Conservation (phyloP, 2,888 invertebrate species). For the Odiellus spinosus region DNA sequence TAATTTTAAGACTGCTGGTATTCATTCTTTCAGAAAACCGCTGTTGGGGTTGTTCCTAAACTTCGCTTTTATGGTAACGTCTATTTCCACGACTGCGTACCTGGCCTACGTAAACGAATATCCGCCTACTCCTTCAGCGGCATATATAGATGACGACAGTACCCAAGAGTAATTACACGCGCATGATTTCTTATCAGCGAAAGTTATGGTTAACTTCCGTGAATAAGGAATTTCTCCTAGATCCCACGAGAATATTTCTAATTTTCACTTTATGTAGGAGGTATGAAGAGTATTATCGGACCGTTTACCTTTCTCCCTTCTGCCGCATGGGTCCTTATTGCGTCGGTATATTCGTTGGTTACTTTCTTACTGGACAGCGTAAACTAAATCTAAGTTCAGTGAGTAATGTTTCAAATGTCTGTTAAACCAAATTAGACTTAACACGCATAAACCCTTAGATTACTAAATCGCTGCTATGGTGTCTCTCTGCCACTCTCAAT, state of each 20-base stretch:
- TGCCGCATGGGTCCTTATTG: constrained; percentile 2
- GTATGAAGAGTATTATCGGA: not conserved
- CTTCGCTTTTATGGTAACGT: not conserved
- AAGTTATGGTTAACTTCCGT: too few relatives aligned
- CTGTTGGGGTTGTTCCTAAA: not conserved
- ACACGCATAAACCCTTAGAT: too few relatives aligned
- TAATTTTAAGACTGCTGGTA: too few relatives aligned
- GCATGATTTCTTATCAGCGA: too few relatives aligned
- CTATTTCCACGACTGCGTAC: not conserved
- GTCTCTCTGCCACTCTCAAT: not conserved
- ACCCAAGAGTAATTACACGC: too few relatives aligned
- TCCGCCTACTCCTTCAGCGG: not conserved
- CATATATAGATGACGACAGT: too few relatives aligned
- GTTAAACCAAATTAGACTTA: too few relatives aligned
- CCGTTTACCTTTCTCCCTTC: not conserved
- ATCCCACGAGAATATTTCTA: too few relatives aligned
- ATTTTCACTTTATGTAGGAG: too few relatives aligned
- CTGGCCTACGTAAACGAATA: not conserved
- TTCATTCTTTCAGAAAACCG: not conserved
- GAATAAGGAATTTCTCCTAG: too few relatives aligned
- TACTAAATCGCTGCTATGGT: not conserved
- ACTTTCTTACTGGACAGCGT: not conserved
- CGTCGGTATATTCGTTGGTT: not conserved
- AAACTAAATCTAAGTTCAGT: not conserved
- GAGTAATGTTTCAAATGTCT: too few relatives aligned